phyloP scores from a whole-genome alignment of 2,113 vertebrate species.

The Onychostoma macrolepis region DNA sequence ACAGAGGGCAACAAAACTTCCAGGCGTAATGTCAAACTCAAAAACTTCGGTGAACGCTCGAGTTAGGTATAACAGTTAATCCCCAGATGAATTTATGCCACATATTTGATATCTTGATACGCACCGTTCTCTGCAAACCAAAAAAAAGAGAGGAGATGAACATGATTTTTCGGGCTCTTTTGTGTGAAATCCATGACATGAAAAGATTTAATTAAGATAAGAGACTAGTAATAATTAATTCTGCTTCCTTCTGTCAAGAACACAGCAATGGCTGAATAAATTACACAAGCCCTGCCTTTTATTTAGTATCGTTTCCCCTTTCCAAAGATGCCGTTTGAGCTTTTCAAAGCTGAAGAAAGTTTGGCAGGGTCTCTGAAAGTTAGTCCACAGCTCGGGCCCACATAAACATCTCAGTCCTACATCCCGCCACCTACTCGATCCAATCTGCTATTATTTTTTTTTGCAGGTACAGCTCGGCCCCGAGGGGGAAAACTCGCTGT shows the following conservation, averaged over 20 bases:
- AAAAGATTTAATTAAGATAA: slow-evolving; percentile 85
- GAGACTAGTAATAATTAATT: slow-evolving; percentile 78
- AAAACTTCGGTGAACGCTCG: neutral
- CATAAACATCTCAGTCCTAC: slow-evolving; percentile 48
- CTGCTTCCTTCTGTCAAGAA: slow-evolving; percentile 72
- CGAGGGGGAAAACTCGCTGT: slow-evolving; percentile 59
- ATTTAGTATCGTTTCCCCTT: slow-evolving; percentile 26
- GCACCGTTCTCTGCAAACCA: slow-evolving; percentile 54
- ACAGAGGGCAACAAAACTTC: slow-evolving; percentile 70
- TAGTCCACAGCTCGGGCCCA: slow-evolving; percentile 47
- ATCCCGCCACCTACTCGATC: slow-evolving; percentile 68
- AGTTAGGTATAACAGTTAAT: slow-evolving; percentile 56
- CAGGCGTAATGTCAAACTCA: slow-evolving; percentile 60
- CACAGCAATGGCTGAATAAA: slow-evolving; percentile 72
- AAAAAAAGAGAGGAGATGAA: slow-evolving; percentile 63
- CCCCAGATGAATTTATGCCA: slow-evolving; percentile 58
- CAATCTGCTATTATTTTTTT: slow-evolving; percentile 62
- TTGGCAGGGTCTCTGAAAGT: slow-evolving; percentile 55
- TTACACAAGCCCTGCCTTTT: slow-evolving; percentile 56
- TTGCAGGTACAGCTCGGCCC: slow-evolving; percentile 62
- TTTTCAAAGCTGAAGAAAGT: slow-evolving; percentile 59
- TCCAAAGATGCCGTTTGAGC: neutral
- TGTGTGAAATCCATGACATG: slow-evolving; percentile 76
- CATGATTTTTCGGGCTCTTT: slow-evolving; percentile 70
- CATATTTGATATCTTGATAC: slow-evolving; percentile 71